Percentiles rank a stretch among this genome's conserved stretches.
Conservation (phyloP, 2,797 vertebrate genomes). For the Pogonophryne albipinna region DNA sequence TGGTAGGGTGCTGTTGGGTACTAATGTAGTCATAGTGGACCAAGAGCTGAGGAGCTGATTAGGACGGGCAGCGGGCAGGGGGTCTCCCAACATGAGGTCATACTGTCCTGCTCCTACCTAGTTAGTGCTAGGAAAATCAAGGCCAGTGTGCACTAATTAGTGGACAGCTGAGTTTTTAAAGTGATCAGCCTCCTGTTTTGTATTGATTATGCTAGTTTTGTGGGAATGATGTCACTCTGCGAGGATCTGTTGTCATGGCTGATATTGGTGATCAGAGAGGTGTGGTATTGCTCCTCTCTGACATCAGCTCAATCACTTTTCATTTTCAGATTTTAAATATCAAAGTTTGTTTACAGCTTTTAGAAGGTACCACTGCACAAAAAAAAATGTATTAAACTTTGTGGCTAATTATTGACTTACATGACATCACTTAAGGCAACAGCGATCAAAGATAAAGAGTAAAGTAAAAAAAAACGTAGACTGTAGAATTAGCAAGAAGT, state of each 20-base stretch:
- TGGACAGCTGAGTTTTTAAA: slow-evolving; percentile 51
- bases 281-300: slow-evolving; percentile 41
- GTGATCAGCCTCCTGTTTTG: slow-evolving; percentile 39
- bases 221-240: slow-evolving; percentile 72
- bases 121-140: slow-evolving; percentile 48
- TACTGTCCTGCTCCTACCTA: slow-evolving; percentile 47
- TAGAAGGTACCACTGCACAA: not conserved
- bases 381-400: not conserved
- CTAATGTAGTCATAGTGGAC: slow-evolving; percentile 77
- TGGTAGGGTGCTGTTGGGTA: slow-evolving; percentile 47
- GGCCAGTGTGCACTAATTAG: slow-evolving; percentile 54
- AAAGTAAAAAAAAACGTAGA: not conserved
- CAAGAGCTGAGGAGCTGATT: slow-evolving; percentile 63
- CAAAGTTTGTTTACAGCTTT: slow-evolving; percentile 9
- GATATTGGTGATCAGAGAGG: slow-evolving; percentile 33
- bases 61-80: slow-evolving; percentile 49
- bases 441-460: not conserved
- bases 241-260: slow-evolving; percentile 54
- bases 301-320: slow-evolving; percentile 35
- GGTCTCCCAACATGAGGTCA: slow-evolving; percentile 75
- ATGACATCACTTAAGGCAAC: too few species aligned
- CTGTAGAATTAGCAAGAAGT: not conserved
- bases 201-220: slow-evolving; percentile 66
- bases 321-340: not conserved
- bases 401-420: not conserved